These are phyloP conservation scores for Thumatha senex DNA, from an alignment of 2,888 invertebrate genomes.

Conservation along the genomic window DNA sequence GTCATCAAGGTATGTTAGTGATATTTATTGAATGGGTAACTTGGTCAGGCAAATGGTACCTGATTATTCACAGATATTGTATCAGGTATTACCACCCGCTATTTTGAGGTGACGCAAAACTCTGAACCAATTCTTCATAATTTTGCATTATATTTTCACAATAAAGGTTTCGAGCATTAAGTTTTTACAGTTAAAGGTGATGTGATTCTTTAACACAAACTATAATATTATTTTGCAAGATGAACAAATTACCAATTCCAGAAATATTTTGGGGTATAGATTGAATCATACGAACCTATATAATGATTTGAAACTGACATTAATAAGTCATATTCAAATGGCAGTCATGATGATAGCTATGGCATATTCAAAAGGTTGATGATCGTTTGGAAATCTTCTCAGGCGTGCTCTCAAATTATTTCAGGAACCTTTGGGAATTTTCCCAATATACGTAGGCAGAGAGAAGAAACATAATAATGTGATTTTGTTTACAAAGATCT, in stretches of 20 bases:
- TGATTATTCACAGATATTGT: constrained; percentile 80
- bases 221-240: constrained; percentile 5
- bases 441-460: too few relatives aligned
- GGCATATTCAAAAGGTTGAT: too few relatives aligned
- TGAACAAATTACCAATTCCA: background rate
- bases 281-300: too few relatives aligned
- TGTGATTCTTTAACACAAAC: constrained; percentile 32
- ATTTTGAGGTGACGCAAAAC: constrained; percentile 71
- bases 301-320: too few relatives aligned
- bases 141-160: constrained; percentile 42
- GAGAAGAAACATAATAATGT: too few relatives aligned
- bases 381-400: too few relatives aligned
- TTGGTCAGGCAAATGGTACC: constrained; percentile 46
- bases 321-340: too few relatives aligned
- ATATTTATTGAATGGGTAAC: constrained; percentile 22
- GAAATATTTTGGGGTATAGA: too few relatives aligned
- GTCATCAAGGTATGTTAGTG: constrained; percentile 1
- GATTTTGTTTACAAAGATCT: too few relatives aligned
- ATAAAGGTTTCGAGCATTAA: constrained; percentile 35
- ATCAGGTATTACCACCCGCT: constrained; percentile 74
- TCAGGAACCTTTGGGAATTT: too few relatives aligned
- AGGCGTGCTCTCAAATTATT: too few relatives aligned
- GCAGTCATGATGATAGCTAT: too few relatives aligned
- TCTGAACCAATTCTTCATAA: constrained; percentile 58
- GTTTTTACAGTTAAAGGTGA: constrained; percentile 32